Conservation (phyloP, 2,888 invertebrate genomes). For the Clanis bilineata region DNA sequence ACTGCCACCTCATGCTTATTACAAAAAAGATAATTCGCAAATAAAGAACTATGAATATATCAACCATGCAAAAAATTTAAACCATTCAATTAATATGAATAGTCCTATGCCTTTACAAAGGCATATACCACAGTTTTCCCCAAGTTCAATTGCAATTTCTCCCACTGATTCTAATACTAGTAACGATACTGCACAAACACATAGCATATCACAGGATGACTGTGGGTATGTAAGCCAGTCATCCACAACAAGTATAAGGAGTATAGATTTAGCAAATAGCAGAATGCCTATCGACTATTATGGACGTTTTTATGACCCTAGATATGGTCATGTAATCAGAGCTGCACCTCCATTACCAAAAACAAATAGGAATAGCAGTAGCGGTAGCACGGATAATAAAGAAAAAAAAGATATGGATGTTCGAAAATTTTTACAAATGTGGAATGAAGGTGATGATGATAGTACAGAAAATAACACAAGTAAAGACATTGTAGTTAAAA, state of each 20-base stretch:
- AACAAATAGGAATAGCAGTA: conserved; percentile 29
- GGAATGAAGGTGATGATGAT: conserved; percentile 80
- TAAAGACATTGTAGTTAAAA: conserved; percentile 47
- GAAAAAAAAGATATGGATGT: conserved; percentile 67
- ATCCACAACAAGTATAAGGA: conserved; percentile 68
- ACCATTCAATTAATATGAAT: conserved; percentile 52
- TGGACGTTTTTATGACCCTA: conserved; percentile 54
- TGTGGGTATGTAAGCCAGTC: conserved; percentile 78
- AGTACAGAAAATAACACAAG: conserved; percentile 43
- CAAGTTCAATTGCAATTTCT: conserved; percentile 68
- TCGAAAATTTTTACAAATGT: conserved; percentile 76
- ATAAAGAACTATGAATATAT: conserved; percentile 63
- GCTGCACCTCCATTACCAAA: conserved; percentile 44
- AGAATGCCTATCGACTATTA: conserved; percentile 57
- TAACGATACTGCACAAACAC: conserved; percentile 62
- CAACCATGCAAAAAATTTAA: conserved; percentile 57
- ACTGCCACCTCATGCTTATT: conserved; percentile 56
- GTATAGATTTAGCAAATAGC: conserved; percentile 59
- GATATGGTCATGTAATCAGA: conserved; percentile 49
- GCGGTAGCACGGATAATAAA: conserved; percentile 37
- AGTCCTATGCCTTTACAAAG: conserved; percentile 54
- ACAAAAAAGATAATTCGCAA: conserved; percentile 58
- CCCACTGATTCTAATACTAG: conserved; percentile 73
- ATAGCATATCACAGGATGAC: conserved; percentile 66
- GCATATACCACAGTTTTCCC: conserved; percentile 67